Base-by-base conservation (phyloP, 2,888 invertebrate species). In the Atethmia centrago region DNA sequence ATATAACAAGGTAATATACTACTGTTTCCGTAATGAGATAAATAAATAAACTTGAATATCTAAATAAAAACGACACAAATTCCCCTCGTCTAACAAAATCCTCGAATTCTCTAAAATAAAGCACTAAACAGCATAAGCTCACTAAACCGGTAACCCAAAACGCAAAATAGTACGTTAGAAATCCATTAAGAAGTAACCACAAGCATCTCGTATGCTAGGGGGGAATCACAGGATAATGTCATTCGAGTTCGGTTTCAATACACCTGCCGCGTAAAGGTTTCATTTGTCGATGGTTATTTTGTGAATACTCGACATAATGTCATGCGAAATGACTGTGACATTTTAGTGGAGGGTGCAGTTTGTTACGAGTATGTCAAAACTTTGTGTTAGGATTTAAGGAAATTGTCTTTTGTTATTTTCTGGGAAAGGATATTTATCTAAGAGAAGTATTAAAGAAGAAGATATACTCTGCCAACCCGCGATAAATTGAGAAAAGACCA, bases 161-260 rank as follows among this genome's bases (percentile, higher is more conserved):
- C 76, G 78, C 71, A 76, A 75, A 77, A 84, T 79, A 83, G 74
- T 79, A 84, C 74, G 71, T 74, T 71, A 63, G 70, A 74, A 84
- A 76, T 80, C 79, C 83, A 89, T 88, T 88, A 87, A 69, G 84
- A 73, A 53, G 76, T 78, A 89, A 87, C 89, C 89, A 68, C 85
- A 79, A 79, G 66, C 78, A 86, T 89, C 85, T 84, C 80, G 82
- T 88, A 87, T 88, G 87, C 89, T 85, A 70, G 75, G 74, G 61
- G 81, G 83, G 82, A 78, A 77, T 82, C 72, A 65, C 51, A 47
- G 61, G 67, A 71, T 81, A 74, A 82, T 77, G 82, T 79, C 74
- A 73, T 85, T 70, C 62, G 53, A 71, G 59, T 68, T 85, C 59
- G 75, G 75, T 79, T 72, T 79, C 67, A 21, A 79, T 78, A 74